Evolutionary conservation across 2,113 vertebrate species (phyloP), one percentile per base, ranked within the genome.

Genomic region (Nothoprocta pentlandii): DNA sequence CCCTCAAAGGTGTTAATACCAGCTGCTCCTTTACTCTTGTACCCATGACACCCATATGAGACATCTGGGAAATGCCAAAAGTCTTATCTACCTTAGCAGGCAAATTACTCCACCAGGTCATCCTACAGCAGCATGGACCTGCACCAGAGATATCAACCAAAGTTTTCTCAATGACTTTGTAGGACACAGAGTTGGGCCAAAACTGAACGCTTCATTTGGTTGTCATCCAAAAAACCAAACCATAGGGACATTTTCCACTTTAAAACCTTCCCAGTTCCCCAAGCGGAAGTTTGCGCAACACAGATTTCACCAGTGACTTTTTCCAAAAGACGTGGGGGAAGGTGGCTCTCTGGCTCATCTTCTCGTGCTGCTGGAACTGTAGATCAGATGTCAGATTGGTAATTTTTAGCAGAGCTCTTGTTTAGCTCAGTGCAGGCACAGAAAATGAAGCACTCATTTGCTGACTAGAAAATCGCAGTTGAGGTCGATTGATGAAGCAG

Each of bases 401-500:
- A 96, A 63, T 97, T 98, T 97, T 93, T 93, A 97, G 95, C 71
- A 26, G 93, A 95, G 94, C 90, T 94, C 95, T 96, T 85, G 61
- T 93, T 90, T 93, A 97, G 94, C 86, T 96, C 94, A 86, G 95
- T 92, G 96, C 93, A 96, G 87, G 94, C 28, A 92, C 84, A 94
- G 93, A 97, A 95, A 97, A 97, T 71, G 97, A 97, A 97, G 97
- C 58, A 56, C 96, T 97, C 97, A 97, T 98, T 98, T 98, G 98
- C 98, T 97, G 98, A 98, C 96, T 97, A 94, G 96, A 97, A 98
- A 97, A 97, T 97, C 97, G 93, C 97, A 97, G 97, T 97, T 97
- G 97, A 98, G 98, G 98, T 98, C 97, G 92, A 97, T 96, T 95
- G 97, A 96, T 97, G 98, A 98, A 97, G 98, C 98, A 98, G 96